Conservation (phyloP, 2,888 invertebrate species). For the Odontomyia ornata region DNA sequence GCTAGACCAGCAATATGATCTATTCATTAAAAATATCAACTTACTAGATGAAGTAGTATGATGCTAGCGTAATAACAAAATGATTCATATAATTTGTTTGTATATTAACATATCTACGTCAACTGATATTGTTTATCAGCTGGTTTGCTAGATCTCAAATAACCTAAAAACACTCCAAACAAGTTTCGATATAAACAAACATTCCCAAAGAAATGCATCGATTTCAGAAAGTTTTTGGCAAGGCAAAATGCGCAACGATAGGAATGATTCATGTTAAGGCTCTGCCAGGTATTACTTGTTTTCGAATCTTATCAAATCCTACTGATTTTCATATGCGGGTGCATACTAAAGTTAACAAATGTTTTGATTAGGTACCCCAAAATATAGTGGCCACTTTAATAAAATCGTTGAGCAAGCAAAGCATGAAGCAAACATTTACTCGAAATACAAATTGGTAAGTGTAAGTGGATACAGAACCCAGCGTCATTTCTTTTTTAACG, state of each 20-base stretch:
- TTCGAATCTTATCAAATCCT: not conserved
- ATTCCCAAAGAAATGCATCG: constrained; percentile 58
- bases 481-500: constrained; percentile 35
- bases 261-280: constrained; percentile 78
- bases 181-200: not conserved
- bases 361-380: constrained; percentile 68
- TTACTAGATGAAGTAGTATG: too few species aligned
- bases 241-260: constrained; percentile 67
- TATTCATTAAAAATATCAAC: too few species aligned
- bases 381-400: constrained; percentile 66
- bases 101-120: too few species aligned
- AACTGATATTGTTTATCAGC: too few species aligned
- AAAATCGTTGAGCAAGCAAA: constrained; percentile 69
- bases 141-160: not conserved
- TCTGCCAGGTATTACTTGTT: constrained; percentile 72
- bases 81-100: too few species aligned
- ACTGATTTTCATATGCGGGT: not conserved
- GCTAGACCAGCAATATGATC: too few species aligned
- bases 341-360: not conserved
- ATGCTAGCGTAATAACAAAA: too few species aligned
- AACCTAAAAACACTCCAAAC: not conserved
- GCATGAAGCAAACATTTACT: constrained; percentile 71
- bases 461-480: not conserved
- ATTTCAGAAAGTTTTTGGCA: constrained; percentile 64
- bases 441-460: constrained; percentile 68